Conservation (phyloP, 2,797 vertebrate species). For the Hoplostethus atlanticus region DNA sequence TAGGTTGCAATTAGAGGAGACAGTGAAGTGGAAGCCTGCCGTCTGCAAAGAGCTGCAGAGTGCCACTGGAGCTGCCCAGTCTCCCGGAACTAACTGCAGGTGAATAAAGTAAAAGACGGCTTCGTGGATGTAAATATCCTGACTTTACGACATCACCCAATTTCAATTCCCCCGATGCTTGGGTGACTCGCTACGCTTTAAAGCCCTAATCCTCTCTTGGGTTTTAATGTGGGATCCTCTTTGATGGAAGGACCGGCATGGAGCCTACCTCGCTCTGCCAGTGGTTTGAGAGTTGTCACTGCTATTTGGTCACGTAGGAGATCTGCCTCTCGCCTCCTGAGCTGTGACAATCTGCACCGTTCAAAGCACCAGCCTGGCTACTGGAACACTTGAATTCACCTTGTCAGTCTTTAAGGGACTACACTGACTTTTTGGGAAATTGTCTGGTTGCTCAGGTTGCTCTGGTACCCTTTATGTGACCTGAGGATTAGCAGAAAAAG, state of each 20-base stretch:
- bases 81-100: conserved; percentile 67
- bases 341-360: background rate
- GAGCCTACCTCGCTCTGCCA: conserved; percentile 15
- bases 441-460: no score
- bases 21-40: conserved; percentile 60
- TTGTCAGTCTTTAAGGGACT: conserved; percentile 7
- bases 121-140: conserved; percentile 47
- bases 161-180: conserved; percentile 58
- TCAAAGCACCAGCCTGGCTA: background rate
- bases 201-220: conserved; percentile 44
- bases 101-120: conserved; percentile 56
- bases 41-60: conserved; percentile 58
- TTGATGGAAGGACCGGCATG: conserved; percentile 38
- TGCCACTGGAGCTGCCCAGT: conserved; percentile 60
- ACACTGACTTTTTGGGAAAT: no score
- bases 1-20: conserved; percentile 70
- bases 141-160: conserved; percentile 44
- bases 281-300: conserved; percentile 16
- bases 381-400: background rate
- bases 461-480: no score
- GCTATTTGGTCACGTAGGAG: conserved; percentile 18
- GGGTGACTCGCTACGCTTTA: conserved; percentile 37
- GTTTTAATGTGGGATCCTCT: conserved; percentile 33
- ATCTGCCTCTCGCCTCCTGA: background rate
- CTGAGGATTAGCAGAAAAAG: no score